phyloP scores from a whole-genome alignment of 2,113 vertebrate genomes.

The Dryoscopus gambensis region DNA sequence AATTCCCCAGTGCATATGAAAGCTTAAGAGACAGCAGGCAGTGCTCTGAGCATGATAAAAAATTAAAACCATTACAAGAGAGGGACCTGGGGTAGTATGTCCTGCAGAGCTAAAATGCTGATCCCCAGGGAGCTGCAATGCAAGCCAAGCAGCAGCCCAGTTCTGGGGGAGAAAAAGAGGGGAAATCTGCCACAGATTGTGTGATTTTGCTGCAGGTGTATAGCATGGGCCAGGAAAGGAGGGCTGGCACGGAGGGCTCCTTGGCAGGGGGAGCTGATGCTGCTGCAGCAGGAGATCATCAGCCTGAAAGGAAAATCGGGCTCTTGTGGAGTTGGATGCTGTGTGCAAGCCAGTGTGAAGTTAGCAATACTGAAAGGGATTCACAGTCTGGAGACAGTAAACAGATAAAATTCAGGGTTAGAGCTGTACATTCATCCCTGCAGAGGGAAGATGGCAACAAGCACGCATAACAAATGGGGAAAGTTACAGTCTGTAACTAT shows the following conservation, averaged over 20 bases:
- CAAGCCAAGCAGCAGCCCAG: background rate
- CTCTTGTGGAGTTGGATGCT: background rate
- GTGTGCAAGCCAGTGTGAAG: background rate
- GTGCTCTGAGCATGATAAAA: background rate
- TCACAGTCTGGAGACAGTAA: background rate
- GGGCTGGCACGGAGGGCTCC: background rate
- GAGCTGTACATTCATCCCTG: background rate
- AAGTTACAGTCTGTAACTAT: background rate
- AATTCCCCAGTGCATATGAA: background rate
- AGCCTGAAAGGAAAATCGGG: slow-evolving; percentile 21
- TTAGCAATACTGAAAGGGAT: background rate
- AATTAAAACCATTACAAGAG: background rate
- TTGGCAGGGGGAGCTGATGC: background rate
- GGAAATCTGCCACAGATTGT: background rate
- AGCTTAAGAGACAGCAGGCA: background rate
- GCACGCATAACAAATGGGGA: background rate
- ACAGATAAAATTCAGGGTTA: background rate
- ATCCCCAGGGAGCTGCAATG: background rate
- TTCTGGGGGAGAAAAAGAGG: background rate
- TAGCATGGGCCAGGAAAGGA: background rate
- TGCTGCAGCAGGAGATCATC: background rate
- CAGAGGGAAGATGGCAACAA: background rate
- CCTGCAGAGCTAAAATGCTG: background rate
- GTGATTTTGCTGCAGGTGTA: background rate
- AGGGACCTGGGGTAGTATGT: background rate